A percentile compares a stretch with the other conserved stretches of the same genome.
phyloP scores from a whole-genome alignment of 2,113 vertebrate genomes.

The Rana temporaria region DNA sequence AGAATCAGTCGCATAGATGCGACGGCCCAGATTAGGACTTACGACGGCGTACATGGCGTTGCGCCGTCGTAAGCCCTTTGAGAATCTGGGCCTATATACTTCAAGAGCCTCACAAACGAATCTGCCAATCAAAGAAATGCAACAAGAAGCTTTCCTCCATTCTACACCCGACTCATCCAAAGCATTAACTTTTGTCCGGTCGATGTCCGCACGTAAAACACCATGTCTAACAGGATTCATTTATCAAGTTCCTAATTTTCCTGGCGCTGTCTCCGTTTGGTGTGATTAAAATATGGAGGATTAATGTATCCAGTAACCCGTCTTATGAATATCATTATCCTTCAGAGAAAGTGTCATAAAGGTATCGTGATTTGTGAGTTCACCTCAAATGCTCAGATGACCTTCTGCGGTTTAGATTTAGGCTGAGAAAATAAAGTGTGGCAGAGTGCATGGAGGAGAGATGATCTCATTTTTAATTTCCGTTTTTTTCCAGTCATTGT shows the following conservation, averaged over 20 bases:
- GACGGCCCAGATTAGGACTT: no score
- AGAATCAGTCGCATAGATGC: no score
- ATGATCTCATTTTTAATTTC: no score
- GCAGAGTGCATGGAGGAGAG: not conserved
- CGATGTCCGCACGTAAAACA: not conserved
- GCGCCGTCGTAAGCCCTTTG: no score
- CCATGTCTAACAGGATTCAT: slow-evolving; percentile 32
- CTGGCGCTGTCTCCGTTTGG: slow-evolving; percentile 31
- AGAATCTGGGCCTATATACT: no score
- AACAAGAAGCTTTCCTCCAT: not conserved
- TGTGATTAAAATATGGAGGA: slow-evolving; percentile 53
- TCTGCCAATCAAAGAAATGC: no score
- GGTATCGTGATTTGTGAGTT: slow-evolving; percentile 38
- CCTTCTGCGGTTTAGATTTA: slow-evolving; percentile 27
- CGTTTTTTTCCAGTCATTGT: no score
- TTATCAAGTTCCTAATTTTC: slow-evolving; percentile 47
- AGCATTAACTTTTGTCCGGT: slow-evolving; percentile 35
- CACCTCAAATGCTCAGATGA: slow-evolving; percentile 16
- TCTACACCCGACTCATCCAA: slow-evolving; percentile 8
- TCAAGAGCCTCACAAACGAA: no score
- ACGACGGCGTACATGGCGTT: no score
- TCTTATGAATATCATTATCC: slow-evolving; percentile 56
- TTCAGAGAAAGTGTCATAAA: slow-evolving; percentile 41
- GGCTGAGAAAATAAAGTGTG: not conserved
- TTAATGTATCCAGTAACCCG: slow-evolving; percentile 37